Base-by-base conservation (phyloP, 2,888 invertebrate species). In the Mythimna lalbum region DNA sequence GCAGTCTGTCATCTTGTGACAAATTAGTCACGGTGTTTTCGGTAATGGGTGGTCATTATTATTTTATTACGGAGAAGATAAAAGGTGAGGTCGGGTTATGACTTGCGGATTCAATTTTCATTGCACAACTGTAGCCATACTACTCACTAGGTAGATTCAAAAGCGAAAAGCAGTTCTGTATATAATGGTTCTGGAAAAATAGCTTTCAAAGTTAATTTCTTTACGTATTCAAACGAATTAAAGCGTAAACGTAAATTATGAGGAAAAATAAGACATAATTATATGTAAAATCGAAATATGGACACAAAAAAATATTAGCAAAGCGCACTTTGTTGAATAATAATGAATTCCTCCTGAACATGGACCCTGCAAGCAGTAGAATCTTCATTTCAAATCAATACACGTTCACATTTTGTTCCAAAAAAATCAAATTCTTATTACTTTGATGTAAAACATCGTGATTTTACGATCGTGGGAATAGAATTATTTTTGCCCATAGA, bases 391-490 rank as follows among this genome's bases (percentile, higher is more conserved):
- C 33, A 49, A 52, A 53, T 9, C 64, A 63, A 43, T 62, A 43
- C 65, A 63, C 55, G 62, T n/a, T 5, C 2, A 60, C 63, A 73
- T 74, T 75, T 69, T 39, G 3, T 17, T 21, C 3, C 39, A 79
- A 80, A 75, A 63, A 68, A 68, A 31, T 9, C 27, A 57, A 76
- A 76, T 77, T 80, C 74, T 70, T 70, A 82, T 83, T 76, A 80
- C 69, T 85, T 87, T 86, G 86, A 91, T 90, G 91, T 92, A 88
- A 92, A 90, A 89, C 90, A 90, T 92, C 92, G 93, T 93, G 93
- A 91, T 93, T 93, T 91, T 91, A 92, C 90, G 88, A 91, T 90
- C 94, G 95, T 95, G 95, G 93, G 95, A 95, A 94, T 93, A 89
- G 90, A 90, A 93, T 92, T 93, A 92, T 86, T 92, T 91, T 92